Conservation (phyloP, 2,888 invertebrate species). For the Athrips mouffetella region DNA sequence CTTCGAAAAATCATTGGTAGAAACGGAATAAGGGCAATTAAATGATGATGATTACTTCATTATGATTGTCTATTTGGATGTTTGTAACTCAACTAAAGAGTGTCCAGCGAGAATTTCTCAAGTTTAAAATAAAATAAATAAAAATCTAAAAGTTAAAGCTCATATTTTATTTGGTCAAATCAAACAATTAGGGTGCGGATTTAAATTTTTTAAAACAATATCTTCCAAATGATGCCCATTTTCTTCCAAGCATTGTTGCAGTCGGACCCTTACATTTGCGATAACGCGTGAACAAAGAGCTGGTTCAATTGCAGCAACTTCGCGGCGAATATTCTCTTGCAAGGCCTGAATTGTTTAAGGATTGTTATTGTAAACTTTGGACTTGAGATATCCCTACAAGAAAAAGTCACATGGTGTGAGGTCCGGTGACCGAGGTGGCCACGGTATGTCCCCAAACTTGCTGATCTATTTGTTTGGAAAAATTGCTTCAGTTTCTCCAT, state of each 20-base stretch:
- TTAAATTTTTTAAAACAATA: slow-evolving; percentile 6
- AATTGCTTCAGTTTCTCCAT: slow-evolving; percentile 14
- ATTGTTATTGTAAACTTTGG: slow-evolving; percentile 17
- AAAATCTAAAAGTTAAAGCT: too few species aligned
- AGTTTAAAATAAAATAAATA: too few species aligned
- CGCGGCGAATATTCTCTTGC: slow-evolving; percentile 23
- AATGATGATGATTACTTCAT: too few species aligned
- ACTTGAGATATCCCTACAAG: slow-evolving; percentile 19
- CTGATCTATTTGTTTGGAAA: slow-evolving; percentile 18
- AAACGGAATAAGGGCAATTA: too few species aligned
- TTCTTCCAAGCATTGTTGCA: slow-evolving; percentile 13
- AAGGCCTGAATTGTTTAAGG: slow-evolving; percentile 19
- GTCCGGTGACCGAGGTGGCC: slow-evolving; percentile 18
- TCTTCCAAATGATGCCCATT: slow-evolving; percentile 9
- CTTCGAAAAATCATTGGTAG: too few species aligned
- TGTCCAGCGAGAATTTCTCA: too few species aligned
- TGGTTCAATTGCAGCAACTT: slow-evolving; percentile 21
- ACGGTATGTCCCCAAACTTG: slow-evolving; percentile 16
- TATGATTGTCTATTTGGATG: too few species aligned
- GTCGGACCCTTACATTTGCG: slow-evolving; percentile 13
- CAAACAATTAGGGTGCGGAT: slow-evolving; percentile 2
- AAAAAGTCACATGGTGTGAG: too few species aligned
- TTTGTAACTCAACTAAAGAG: too few species aligned
- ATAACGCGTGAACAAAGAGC: slow-evolving; percentile 18
- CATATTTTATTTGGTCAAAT: too few species aligned